Percentiles rank a stretch among this genome's conserved stretches.
Evolutionary conservation across 2,888 invertebrate genomes (phyloP).

Genomic region (Ophraella communa): DNA sequence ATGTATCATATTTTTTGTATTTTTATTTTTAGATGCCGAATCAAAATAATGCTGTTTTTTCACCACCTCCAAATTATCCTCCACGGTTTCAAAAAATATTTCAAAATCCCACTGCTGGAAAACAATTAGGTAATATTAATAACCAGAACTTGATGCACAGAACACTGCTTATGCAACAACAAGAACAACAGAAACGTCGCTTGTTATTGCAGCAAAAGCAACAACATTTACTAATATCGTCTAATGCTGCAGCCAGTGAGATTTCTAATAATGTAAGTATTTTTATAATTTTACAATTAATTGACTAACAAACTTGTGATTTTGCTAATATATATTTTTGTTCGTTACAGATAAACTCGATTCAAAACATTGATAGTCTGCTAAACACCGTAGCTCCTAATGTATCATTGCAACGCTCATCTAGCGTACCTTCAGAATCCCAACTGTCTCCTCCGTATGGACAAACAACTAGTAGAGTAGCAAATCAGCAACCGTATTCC

Average conservation of each 20-base stretch:
- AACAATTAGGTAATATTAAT: constrained; percentile 37
- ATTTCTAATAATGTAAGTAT: constrained; percentile 22
- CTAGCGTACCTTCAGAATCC: constrained; percentile 63
- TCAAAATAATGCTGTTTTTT: constrained; percentile 44
- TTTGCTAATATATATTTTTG: not conserved
- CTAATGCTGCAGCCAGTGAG: constrained; percentile 69
- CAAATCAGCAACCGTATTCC: constrained; percentile 57
- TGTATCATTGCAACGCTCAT: constrained; percentile 80
- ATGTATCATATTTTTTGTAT: not conserved
- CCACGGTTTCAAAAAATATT: constrained; percentile 31
- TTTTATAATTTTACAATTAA: not conserved
- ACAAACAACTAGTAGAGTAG: constrained; percentile 46
- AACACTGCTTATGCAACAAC: constrained; percentile 47
- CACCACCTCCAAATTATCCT: constrained; percentile 58
- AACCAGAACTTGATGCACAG: constrained; percentile 59
- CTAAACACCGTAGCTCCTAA: constrained; percentile 87
- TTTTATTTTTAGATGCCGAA: constrained; percentile 41
- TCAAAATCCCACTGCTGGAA: constrained; percentile 36
- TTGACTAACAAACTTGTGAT: not conserved
- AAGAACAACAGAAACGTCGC: constrained; percentile 70
- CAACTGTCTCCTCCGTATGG: constrained; percentile 67
- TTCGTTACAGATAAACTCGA: constrained; percentile 55
- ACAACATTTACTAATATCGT: constrained; percentile 81
- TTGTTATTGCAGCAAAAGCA: constrained; percentile 80
- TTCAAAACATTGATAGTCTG: constrained; percentile 81